Percentiles rank a stretch among this genome's conserved stretches.
Conservation (phyloP, 2,888 invertebrate genomes). For the Sinodicranocentrus sp. region DNA sequence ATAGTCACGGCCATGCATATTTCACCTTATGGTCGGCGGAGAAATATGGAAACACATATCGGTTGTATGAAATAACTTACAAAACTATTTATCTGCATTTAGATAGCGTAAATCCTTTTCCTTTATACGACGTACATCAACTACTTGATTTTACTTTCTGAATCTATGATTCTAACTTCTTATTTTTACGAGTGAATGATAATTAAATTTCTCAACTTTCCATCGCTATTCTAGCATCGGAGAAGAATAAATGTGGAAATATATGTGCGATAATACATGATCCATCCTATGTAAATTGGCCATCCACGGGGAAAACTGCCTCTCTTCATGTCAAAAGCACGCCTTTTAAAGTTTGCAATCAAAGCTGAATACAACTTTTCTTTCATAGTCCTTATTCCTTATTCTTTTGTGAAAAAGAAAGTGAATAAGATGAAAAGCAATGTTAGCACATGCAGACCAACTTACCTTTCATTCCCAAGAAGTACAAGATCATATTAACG, state of each 20-base stretch:
- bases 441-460: no score
- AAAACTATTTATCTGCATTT: no score
- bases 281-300: neutral
- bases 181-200: conserved; percentile 3
- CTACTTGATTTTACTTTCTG: conserved; percentile 7
- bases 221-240: neutral
- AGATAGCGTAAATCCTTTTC: no score
- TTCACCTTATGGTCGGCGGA: no score
- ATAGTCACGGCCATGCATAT: no score
- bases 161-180: neutral
- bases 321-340: conserved; percentile 37
- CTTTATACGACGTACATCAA: no score
- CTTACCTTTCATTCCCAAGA: no score
- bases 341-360: conserved; percentile 23
- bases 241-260: neutral
- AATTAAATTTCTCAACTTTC: neutral
- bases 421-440: neutral
- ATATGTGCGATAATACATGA: conserved; percentile 39
- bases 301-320: neutral
- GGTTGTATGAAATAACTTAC: no score
- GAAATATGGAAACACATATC: no score
- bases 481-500: no score
- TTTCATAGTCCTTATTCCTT: neutral
- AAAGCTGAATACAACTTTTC: conserved; percentile 5
- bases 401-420: neutral